Evolutionary conservation across 2,113 vertebrate species (phyloP), one percentile per base, ranked within the genome.

Genomic region (Sula dactylatra): DNA sequence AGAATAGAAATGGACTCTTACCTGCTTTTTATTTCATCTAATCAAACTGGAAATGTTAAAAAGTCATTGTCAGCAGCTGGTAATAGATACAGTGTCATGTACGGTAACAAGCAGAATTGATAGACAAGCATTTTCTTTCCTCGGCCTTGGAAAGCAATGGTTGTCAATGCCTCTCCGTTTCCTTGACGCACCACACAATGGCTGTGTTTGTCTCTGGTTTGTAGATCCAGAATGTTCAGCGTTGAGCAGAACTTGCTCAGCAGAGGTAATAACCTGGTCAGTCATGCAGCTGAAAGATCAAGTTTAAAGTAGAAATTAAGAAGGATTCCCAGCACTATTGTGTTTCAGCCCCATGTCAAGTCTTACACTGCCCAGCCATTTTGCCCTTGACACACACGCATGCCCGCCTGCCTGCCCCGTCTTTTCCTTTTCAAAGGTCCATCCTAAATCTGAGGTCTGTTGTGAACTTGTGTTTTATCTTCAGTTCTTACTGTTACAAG

Each of bases 221-320:
- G 93, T 95, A 97, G 97, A 97, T 97, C 98, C 95, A 93, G 97
- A 92, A 80, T n/a, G 55, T 98, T 97, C 90, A 97, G 94, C 90
- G 89, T 97, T 90, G 98, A 98, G 98, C 98, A 98, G 97, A 97
- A 95, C 91, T 94, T 98, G 97, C 97, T 96, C 90, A 88, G 79
- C 94, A 96, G 95, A 97, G 94, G 94, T 98, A 99, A 99, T 99
- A 98, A 98, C 98, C 97, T 98, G 98, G 98, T 99, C 99, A 99
- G 98, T 98, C 98, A 98, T 98, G 98, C 99, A 99, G 98, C 98
- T 93, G 65, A 97, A 98, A 98, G 98, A 99, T 99, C 98, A 97
- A 98, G 98, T 99, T 98, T 98, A 98, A 98, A 98, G 98, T 97
- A 98, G 98, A 99, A 99, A 98, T 98, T 95, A 98, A 98, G 97